These are phyloP conservation scores for Linhomoeus sp. DNA, from an alignment of 2,888 invertebrate species.

Conservation along the genomic window DNA sequence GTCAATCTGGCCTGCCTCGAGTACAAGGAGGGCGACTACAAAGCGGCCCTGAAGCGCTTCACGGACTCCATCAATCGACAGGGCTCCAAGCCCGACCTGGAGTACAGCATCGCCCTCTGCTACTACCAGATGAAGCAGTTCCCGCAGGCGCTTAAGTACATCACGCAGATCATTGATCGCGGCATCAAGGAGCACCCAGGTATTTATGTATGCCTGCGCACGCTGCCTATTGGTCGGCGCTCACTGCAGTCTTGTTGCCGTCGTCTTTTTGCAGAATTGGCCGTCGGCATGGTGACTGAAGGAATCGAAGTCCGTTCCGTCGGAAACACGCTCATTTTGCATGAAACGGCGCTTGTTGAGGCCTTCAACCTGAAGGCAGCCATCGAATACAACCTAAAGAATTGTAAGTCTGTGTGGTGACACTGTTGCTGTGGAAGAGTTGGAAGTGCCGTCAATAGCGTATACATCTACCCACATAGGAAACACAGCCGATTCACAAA, in stretches of 20 bases:
- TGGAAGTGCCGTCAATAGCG: not conserved
- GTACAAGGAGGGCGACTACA: slow-evolving; percentile 70
- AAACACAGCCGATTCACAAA: too few relatives aligned
- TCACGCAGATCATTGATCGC: slow-evolving; percentile 79
- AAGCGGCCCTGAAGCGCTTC: slow-evolving; percentile 76
- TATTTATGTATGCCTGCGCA: too few relatives aligned
- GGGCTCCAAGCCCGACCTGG: slow-evolving; percentile 63
- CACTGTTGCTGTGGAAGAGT: not conserved
- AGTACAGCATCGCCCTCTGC: slow-evolving; percentile 84
- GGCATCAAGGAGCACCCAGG: slow-evolving; percentile 83
- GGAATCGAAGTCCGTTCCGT: slow-evolving; percentile 60
- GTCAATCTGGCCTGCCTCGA: slow-evolving; percentile 83
- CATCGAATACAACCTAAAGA: slow-evolving; percentile 79
- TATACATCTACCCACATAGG: too few relatives aligned
- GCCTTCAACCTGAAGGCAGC: slow-evolving; percentile 96
- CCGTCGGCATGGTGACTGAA: slow-evolving; percentile 90
- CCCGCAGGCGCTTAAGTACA: slow-evolving; percentile 69
- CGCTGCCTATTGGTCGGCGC: too few relatives aligned
- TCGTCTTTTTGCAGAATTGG: slow-evolving; percentile 60
- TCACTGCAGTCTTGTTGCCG: too few relatives aligned
- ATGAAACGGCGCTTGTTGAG: slow-evolving; percentile 87
- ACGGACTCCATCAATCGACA: slow-evolving; percentile 61
- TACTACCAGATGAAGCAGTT: slow-evolving; percentile 84
- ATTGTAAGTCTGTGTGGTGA: slow-evolving; percentile 39
- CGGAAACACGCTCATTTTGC: slow-evolving; percentile 75